These are phyloP conservation scores for Tragelaphus strepsiceros DNA, from an alignment of 2,113 vertebrate species.

Conservation along the genomic window DNA sequence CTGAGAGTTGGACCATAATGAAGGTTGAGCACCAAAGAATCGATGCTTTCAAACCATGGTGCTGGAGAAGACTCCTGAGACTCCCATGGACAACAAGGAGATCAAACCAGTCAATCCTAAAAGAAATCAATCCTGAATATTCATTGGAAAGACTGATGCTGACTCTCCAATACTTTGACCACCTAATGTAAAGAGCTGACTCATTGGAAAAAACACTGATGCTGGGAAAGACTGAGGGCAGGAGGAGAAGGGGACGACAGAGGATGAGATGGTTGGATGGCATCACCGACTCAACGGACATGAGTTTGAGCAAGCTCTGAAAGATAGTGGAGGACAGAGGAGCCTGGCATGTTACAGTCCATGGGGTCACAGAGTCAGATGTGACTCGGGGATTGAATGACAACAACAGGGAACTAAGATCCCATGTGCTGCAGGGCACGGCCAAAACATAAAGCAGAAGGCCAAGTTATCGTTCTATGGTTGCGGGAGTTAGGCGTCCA, in stretches of 20 bases:
- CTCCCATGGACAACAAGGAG: not conserved
- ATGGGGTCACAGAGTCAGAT: not conserved
- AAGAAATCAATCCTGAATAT: not conserved
- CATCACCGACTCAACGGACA: not conserved
- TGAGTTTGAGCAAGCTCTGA: not conserved
- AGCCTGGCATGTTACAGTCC: not conserved
- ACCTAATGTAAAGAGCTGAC: not conserved
- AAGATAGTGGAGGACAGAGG: not conserved
- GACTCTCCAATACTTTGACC: not conserved
- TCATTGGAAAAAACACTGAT: not conserved
- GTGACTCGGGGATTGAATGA: fast-evolving
- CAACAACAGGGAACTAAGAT: not conserved
- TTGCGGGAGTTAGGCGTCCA: not conserved
- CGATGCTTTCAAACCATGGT: not conserved
- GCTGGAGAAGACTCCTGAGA: not conserved
- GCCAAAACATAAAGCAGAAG: not conserved
- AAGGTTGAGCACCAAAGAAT: not conserved
- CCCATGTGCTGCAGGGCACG: not conserved
- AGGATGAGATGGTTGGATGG: not conserved
- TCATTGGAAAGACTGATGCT: not conserved
- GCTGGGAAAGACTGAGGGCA: not conserved
- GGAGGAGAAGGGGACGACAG: not conserved
- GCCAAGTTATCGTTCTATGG: not conserved
- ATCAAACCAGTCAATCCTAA: not conserved
- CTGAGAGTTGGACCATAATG: not conserved